Evolutionary conservation across 2,888 invertebrate species (phyloP), one percentile per base, ranked within the genome.

Genomic region (Cremastinae sp.): DNA sequence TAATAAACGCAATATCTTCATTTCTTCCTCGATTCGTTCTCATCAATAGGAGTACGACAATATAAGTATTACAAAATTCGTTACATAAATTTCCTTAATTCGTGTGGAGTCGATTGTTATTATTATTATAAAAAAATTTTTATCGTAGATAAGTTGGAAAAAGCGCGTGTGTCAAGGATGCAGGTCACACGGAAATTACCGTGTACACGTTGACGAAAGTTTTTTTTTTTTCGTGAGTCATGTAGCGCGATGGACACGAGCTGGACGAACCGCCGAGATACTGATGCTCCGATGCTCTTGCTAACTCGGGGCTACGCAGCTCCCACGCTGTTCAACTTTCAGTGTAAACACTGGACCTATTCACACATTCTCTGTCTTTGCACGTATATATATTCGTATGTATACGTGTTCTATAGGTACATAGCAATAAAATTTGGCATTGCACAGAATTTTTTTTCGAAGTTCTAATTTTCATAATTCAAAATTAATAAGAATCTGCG

Each of bases 131-230:
- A n/a, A n/a, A n/a, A n/a, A n/a, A n/a, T n/a, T 43, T n/a, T 2
- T 14, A 65, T 47, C 28, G 14, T 12, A 28, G 10, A 54, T 22
- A 5, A 41, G 51, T 65, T 34, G 74, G 59, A 43, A 65, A 5
- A 28, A 28, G 28, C 69, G 56, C 77, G 78, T 53, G 75, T 70
- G 80, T 72, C 72, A 78, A 62, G 79, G 36, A 73, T 79, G 80
- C 79, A 72, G 80, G 76, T 82, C 84, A 82, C 78, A 79, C 74
- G 79, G 74, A 83, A 84, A 85, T 82, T 83, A 80, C 5, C 5
- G 28, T 2, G 2, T 79, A 64, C 65, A 66, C 74, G 22, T 20
- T 79, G 82, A 78, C 49, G 47, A n/a, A 10, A 38, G 53, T 76
- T 75, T 75, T 64, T 64, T 41, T 64, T 59, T 64, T 56, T 61